These are phyloP conservation scores for Trissolcus basalis DNA, from an alignment of 1,140 invertebrate species.

Conservation along the genomic window DNA sequence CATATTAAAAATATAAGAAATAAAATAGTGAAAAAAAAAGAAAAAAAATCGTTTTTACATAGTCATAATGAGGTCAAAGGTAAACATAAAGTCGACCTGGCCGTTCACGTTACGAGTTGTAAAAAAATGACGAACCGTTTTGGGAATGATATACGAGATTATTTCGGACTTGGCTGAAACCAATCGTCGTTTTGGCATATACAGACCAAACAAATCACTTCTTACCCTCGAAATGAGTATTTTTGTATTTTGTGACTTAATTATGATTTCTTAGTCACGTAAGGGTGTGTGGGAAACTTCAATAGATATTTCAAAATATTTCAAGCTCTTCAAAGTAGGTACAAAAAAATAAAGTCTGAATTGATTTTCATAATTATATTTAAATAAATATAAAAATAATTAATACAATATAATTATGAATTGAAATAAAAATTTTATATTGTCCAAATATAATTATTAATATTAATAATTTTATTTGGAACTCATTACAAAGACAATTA, in stretches of 20 bases:
- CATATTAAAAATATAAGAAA: too few relatives aligned
- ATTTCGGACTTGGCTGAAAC: conserved; percentile 40
- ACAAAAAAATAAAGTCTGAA: too few relatives aligned
- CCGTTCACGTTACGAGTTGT: conserved; percentile 39
- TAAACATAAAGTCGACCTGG: conserved; percentile 10
- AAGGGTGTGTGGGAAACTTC: neutral
- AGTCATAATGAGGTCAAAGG: conserved; percentile 36
- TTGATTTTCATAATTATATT: too few relatives aligned
- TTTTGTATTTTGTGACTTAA: conserved; percentile 30
- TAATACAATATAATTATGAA: too few relatives aligned
- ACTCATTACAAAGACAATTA: too few relatives aligned
- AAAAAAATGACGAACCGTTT: conserved; percentile 39
- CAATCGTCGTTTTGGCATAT: conserved; percentile 29
- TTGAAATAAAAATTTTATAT: too few relatives aligned
- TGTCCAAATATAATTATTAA: too few relatives aligned
- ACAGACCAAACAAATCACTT: conserved; percentile 54
- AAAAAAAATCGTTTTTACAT: too few relatives aligned
- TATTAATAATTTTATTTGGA: too few relatives aligned
- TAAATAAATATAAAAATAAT: too few relatives aligned
- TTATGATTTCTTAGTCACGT: conserved; percentile 14
- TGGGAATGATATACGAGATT: conserved; percentile 54
- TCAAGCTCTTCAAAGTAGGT: too few relatives aligned
- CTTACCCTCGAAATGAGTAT: conserved; percentile 26
- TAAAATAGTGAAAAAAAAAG: too few relatives aligned
- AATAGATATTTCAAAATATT: neutral